These are phyloP conservation scores for Micropoecilia bifurca DNA, from an alignment of 2,797 vertebrate species.

Conservation along the genomic window DNA sequence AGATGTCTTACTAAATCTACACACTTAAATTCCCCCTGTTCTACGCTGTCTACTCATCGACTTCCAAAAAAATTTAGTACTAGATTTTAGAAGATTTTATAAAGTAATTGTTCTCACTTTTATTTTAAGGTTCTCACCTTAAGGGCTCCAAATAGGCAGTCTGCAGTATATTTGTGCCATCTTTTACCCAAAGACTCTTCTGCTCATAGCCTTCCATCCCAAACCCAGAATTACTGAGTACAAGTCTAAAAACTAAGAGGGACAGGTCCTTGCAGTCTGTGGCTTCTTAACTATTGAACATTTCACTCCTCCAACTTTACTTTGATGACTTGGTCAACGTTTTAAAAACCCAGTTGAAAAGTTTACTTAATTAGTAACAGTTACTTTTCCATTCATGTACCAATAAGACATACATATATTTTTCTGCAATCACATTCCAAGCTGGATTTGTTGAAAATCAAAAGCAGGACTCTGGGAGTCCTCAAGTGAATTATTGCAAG, in stretches of 20 bases:
- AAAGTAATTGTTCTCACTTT: background rate
- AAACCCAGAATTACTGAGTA: background rate
- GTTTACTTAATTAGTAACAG: background rate
- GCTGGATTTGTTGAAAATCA: conserved; percentile 16
- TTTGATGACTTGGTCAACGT: background rate
- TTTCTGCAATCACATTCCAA: background rate
- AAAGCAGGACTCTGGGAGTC: conserved; percentile 13
- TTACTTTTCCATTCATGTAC: background rate
- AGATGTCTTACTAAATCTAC: background rate
- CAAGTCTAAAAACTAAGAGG: background rate
- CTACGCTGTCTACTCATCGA: background rate
- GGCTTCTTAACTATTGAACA: background rate
- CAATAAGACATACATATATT: conserved; percentile 3
- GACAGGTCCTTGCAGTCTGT: background rate
- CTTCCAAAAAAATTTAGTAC: background rate
- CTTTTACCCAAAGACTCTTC: background rate
- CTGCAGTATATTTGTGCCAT: background rate
- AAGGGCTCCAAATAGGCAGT: background rate
- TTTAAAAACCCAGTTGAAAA: background rate
- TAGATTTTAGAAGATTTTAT: background rate
- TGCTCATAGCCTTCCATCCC: background rate
- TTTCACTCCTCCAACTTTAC: background rate
- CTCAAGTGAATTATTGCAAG: conserved; percentile 33
- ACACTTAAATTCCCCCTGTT: background rate
- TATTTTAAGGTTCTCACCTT: background rate